Conservation (phyloP, 2,888 invertebrate species). For the Thalpophila matura region DNA sequence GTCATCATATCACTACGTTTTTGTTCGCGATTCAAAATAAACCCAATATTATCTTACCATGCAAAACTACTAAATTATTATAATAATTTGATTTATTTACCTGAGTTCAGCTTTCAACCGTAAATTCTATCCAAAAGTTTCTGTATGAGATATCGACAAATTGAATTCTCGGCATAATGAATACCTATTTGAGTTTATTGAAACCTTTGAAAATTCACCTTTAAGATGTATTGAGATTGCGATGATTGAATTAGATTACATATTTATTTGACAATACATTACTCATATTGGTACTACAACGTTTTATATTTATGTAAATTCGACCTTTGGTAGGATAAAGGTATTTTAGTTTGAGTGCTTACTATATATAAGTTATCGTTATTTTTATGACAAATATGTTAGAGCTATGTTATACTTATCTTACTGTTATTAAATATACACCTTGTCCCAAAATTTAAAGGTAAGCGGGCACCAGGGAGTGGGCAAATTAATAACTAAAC, state of each 20-base stretch:
- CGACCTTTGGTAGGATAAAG: too few relatives aligned
- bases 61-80: background rate
- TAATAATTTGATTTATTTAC: conserved; percentile 30
- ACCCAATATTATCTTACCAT: background rate
- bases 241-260: conserved; percentile 20
- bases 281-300: background rate
- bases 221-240: conserved; percentile 2
- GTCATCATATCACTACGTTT: background rate
- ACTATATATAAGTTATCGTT: too few relatives aligned
- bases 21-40: background rate
- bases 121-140: conserved; percentile 38
- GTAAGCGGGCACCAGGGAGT: too few relatives aligned
- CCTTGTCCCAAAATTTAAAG: too few relatives aligned
- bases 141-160: conserved; percentile 24
- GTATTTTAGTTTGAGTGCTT: too few relatives aligned
- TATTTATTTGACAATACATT: conserved; percentile 11
- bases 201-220: conserved; percentile 13
- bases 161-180: conserved; percentile 28
- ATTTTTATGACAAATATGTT: too few relatives aligned
- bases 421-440: too few relatives aligned
- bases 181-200: conserved; percentile 17
- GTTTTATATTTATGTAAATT: background rate
- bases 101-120: background rate
- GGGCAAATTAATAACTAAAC: too few relatives aligned
- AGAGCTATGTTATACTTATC: too few relatives aligned